These are phyloP conservation scores for Netta rufina DNA, from an alignment of 2,797 vertebrate genomes.

Conservation along the genomic window DNA sequence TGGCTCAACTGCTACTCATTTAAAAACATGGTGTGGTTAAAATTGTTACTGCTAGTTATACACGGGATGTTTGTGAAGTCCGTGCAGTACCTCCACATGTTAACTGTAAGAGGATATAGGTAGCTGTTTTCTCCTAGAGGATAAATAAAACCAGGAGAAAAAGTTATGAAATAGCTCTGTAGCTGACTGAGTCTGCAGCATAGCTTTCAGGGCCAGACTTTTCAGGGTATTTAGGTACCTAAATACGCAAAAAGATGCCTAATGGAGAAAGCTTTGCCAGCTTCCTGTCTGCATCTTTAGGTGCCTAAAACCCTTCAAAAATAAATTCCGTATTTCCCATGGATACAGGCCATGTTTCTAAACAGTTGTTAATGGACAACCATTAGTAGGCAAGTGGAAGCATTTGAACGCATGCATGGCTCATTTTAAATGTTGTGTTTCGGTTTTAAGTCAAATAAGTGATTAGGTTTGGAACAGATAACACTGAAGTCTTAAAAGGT, in stretches of 20 bases:
- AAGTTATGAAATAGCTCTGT: background rate
- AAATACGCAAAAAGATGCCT: background rate
- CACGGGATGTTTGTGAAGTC: background rate
- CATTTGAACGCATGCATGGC: background rate
- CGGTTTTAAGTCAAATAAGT: background rate
- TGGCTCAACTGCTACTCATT: background rate
- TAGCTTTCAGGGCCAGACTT: background rate
- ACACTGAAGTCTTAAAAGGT: background rate
- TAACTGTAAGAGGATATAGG: background rate
- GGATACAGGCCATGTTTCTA: background rate
- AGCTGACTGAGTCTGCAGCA: background rate
- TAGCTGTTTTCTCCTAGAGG: background rate
- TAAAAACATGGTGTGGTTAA: background rate
- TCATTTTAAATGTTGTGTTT: background rate
- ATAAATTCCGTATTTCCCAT: background rate
- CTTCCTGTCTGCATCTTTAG: constrained; percentile 11
- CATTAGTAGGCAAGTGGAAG: background rate
- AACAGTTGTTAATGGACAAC: background rate
- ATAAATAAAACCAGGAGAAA: background rate
- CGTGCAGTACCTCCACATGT: background rate
- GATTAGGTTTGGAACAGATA: background rate
- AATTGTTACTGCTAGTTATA: background rate
- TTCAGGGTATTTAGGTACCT: constrained; percentile 9
- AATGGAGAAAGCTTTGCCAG: background rate
- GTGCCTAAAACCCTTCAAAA: constrained; percentile 13